Percentiles rank a stretch among this genome's conserved stretches.
Conservation (phyloP, 1,140 invertebrate genomes). For the Bicyclus anynana region DNA sequence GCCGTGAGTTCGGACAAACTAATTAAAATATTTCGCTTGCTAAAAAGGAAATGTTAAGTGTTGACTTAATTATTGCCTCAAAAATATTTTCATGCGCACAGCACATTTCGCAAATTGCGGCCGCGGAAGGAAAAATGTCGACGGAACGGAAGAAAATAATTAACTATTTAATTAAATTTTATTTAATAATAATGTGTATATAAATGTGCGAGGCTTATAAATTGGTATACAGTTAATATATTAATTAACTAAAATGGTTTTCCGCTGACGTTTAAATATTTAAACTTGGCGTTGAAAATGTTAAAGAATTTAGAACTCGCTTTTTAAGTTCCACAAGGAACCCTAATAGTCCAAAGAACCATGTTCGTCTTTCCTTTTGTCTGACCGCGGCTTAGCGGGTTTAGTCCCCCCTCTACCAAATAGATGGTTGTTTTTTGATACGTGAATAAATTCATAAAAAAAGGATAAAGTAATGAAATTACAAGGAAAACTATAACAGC, state of each 20-base stretch:
- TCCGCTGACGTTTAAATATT: too few species aligned
- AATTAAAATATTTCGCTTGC: constrained; percentile 47
- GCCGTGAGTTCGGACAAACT: constrained; percentile 32
- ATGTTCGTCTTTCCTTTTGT: too few species aligned
- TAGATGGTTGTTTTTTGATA: too few species aligned
- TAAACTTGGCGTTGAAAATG: background rate
- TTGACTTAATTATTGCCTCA: constrained; percentile 35
- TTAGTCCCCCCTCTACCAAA: too few species aligned
- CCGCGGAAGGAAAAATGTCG: constrained; percentile 8
- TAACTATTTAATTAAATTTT: constrained; percentile 3
- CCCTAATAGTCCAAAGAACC: too few species aligned
- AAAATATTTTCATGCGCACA: constrained; percentile 25
- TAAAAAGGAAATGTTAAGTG: constrained; percentile 35
- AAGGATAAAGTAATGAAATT: too few species aligned
- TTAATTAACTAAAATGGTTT: background rate
- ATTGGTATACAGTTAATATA: background rate
- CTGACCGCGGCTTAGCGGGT: too few species aligned
- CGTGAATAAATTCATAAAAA: too few species aligned
- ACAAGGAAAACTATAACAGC: too few species aligned
- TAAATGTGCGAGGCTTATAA: background rate
- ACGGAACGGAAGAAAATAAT: constrained; percentile 17
- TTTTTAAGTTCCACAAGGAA: too few species aligned
- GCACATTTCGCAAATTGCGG: constrained; percentile 10
- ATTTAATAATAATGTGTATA: background rate
- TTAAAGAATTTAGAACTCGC: too few species aligned